Conservation (phyloP, 2,888 invertebrate species). For the Melanostoma mellinum region DNA sequence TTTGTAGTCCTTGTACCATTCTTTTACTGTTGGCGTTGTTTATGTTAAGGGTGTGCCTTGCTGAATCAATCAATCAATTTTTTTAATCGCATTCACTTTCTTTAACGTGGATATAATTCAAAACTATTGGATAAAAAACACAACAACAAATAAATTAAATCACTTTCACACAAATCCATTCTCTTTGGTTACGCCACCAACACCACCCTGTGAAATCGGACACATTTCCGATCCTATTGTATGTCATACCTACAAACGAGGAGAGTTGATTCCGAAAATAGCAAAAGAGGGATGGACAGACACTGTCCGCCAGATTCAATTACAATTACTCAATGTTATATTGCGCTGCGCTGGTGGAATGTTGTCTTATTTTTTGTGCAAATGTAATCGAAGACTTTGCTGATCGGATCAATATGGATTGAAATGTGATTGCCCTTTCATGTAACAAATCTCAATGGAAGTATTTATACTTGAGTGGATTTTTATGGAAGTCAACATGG, state of each 20-base stretch:
- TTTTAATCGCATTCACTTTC: conserved; percentile 44
- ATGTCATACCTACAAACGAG: conserved; percentile 35
- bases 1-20: conserved; percentile 40
- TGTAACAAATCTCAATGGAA: conserved; percentile 25
- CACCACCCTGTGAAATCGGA: conserved; percentile 67
- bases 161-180: conserved; percentile 45
- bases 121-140: conserved; percentile 14
- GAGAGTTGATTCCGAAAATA: conserved; percentile 47
- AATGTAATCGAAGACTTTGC: conserved; percentile 42
- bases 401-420: conserved; percentile 36
- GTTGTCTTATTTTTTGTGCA: neutral
- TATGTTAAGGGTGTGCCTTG: neutral
- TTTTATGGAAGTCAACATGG: conserved; percentile 13
- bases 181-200: conserved; percentile 28
- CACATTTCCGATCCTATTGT: conserved; percentile 56
- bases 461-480: neutral
- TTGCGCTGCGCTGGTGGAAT: conserved; percentile 3
- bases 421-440: conserved; percentile 56
- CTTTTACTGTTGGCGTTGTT: conserved; percentile 1
- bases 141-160: conserved; percentile 19
- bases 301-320: conserved; percentile 38
- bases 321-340: conserved; percentile 41
- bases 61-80: neutral
- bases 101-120: conserved; percentile 2
- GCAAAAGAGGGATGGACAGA: conserved; percentile 53